Evolutionary conservation across 35 echinoderm and acorn worm genomes (phyloP).

Genomic region (Heliocidaris erythrogramma): DNA sequence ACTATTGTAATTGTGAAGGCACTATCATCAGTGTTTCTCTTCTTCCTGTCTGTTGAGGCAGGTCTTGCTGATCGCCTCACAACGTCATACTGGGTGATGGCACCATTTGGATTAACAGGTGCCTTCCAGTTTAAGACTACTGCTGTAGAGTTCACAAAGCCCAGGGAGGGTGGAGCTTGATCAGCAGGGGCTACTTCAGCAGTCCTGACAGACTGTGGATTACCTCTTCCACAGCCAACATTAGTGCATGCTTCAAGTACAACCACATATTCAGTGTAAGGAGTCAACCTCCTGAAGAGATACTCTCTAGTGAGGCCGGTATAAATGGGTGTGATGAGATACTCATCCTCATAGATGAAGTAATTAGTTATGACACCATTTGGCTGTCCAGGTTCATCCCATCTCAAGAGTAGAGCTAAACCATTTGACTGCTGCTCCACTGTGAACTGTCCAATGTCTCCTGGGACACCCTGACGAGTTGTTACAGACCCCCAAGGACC

Average conservation of each 20-base stretch:
- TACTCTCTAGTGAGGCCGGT: constrained; percentile 81
- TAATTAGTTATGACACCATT: constrained; percentile 85
- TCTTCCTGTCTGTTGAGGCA: constrained; percentile 24
- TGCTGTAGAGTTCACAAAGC: constrained; percentile 71
- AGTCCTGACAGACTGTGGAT: constrained; percentile 83
- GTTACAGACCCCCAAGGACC: constrained; percentile 80
- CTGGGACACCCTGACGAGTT: constrained; percentile 83
- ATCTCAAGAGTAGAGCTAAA: constrained; percentile 58
- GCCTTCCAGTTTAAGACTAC: constrained; percentile 86
- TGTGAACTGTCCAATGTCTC: constrained; percentile 66
- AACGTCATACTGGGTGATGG: constrained; percentile 76
- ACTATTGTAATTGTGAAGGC: constrained; percentile 78
- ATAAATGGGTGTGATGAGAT: constrained; percentile 85
- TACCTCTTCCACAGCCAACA: constrained; percentile 84
- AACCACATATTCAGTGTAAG: constrained; percentile 92
- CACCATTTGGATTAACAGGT: constrained; percentile 85
- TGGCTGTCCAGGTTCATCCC: constrained; percentile 74
- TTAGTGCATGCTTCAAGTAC: constrained; percentile 94
- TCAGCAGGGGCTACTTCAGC: constrained; percentile 78
- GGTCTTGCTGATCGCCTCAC: constrained; percentile 61
- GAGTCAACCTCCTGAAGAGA: constrained; percentile 77
- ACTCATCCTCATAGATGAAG: constrained; percentile 91
- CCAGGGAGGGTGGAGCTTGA: constrained; percentile 86
- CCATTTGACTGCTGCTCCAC: constrained; percentile 81
- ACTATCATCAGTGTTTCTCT: constrained; percentile 78